Base-by-base conservation (phyloP, 2,888 invertebrate species). In the Lucinisca nassula region DNA sequence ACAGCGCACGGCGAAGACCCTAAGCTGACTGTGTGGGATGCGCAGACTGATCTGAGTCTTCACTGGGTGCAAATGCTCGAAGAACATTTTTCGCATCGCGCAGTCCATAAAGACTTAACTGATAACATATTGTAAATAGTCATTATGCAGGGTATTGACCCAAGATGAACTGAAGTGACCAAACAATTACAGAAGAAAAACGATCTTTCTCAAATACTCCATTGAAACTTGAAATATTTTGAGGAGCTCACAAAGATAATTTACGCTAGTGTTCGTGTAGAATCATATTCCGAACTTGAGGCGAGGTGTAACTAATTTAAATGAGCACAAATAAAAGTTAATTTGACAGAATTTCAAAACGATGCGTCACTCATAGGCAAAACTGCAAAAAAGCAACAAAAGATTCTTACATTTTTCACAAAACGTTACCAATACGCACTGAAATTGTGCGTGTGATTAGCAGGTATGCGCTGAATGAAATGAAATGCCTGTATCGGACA, bases 271-370 rank as follows among this genome's bases (percentile, higher is more conserved):
- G 55, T n/a, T 12, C 55, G 55, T 55, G n/a, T 4, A 55, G n/a
- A 21, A 55, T 55, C 55, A 17, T n/a, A 21, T 55, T 55, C 4
- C 17, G 12, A 14, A 17, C 55, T n/a, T n/a, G 55, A 55, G 55
- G n/a, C 21, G 55, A 21, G 55, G 55, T 55, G 55, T 55, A 55
- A 17, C 55, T 55, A 55, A 55, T 55, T 55, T 8, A 55, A 55
- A 55, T 55, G 55, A 55, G 55, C 55, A 55, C 55, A 55, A 55
- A 55, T 55, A 55, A 55, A 55, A 55, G 55, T 55, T 55, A 55
- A 55, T 55, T 55, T 8, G 55, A 55, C 55, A 55, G 55, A 55
- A 55, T 55, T 17, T 55, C 55, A 17, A 8, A 55, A 8, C 55
- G 55, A 55, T 55, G 55, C 55, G 55, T 55, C 55, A 55, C n/a